These are phyloP conservation scores for Bombus confusus DNA, from an alignment of 1,140 invertebrate genomes.

Conservation along the genomic window DNA sequence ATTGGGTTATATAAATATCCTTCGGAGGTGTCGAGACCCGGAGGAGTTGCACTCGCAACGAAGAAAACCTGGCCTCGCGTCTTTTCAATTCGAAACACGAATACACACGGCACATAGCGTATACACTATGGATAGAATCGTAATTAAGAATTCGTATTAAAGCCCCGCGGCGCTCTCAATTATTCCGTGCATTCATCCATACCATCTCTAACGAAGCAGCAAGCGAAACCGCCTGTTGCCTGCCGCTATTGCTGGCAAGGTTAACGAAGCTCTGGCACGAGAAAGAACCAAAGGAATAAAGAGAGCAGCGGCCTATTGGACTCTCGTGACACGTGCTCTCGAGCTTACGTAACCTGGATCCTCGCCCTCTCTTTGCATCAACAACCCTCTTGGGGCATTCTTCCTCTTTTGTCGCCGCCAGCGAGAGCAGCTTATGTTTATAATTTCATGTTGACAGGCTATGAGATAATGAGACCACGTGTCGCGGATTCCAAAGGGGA, in stretches of 20 bases:
- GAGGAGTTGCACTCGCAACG: no score
- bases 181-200: conserved; percentile 38
- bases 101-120: not conserved
- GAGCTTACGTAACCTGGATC: not conserved
- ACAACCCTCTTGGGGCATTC: not conserved
- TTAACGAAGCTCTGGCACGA: conserved; percentile 22
- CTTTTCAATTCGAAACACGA: not conserved
- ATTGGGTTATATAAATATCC: conserved; percentile 40
- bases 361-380: no score
- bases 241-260: not conserved
- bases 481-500: not conserved
- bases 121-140: not conserved
- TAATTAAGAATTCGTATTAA: conserved; percentile 37
- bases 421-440: not conserved
- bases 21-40: conserved; percentile 2
- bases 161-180: conserved; percentile 8
- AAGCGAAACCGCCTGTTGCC: conserved; percentile 46
- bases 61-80: not conserved
- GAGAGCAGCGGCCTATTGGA: not conserved
- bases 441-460: conserved; percentile 24
- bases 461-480: conserved; percentile 31
- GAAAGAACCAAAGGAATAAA: not conserved
- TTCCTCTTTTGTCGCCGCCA: not conserved
- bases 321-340: not conserved
- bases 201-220: conserved; percentile 21